A percentile compares a stretch with the other conserved stretches of the same genome.
These are phyloP conservation scores for Antigone vipio DNA, from an alignment of 2,113 vertebrate genomes.

Conservation along the genomic window DNA sequence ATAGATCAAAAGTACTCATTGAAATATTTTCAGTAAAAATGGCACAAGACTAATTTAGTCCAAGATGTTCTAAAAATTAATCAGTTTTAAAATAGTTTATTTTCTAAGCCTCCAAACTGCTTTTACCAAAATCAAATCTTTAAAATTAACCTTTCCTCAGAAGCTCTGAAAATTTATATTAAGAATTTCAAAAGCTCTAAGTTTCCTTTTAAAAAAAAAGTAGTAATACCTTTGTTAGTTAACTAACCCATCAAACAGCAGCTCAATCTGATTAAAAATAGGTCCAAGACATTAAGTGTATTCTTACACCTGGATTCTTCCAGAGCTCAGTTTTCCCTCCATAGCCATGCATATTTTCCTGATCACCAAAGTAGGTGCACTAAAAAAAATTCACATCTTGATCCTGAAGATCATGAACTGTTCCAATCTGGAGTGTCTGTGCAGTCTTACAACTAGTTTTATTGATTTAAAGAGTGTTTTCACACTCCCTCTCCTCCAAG, in stretches of 20 bases:
- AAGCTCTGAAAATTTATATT: neutral
- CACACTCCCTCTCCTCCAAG: constrained; percentile 35
- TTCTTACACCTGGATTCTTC: neutral
- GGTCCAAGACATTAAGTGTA: neutral
- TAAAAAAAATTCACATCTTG: neutral
- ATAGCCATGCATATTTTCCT: neutral
- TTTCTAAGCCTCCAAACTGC: neutral
- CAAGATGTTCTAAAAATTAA: neutral
- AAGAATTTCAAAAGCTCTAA: neutral
- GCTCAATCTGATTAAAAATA: neutral
- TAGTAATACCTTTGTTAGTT: neutral
- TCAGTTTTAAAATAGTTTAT: neutral
- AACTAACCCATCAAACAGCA: neutral
- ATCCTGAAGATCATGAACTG: neutral
- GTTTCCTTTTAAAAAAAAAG: neutral
- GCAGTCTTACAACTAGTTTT: constrained; percentile 18
- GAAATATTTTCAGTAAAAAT: neutral
- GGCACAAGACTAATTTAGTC: neutral
- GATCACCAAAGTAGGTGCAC: neutral
- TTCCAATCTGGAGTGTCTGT: neutral
- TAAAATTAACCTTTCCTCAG: neutral
- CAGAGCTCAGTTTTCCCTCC: neutral
- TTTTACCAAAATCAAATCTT: neutral
- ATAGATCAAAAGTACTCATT: neutral
- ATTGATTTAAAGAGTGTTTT: constrained; percentile 36